phyloP scores from a whole-genome alignment of 2,113 vertebrate genomes.

The Nanorana parkeri region DNA sequence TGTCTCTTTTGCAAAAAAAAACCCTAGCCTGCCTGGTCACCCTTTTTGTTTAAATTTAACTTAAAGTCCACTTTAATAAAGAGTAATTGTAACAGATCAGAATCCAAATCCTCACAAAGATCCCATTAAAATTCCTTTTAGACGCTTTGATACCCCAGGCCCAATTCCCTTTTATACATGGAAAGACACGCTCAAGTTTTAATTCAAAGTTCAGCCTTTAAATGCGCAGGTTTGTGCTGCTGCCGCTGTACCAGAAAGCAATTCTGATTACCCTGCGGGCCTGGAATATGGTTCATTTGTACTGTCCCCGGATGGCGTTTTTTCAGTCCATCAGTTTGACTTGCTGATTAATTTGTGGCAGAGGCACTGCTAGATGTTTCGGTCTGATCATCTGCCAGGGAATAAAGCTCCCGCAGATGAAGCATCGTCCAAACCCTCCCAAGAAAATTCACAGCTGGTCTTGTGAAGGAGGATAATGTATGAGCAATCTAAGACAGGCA shows the following conservation, averaged over 20 bases:
- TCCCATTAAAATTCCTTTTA: too few relatives aligned
- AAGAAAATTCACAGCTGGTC: neutral
- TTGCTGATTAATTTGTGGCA: neutral
- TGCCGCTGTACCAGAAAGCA: neutral
- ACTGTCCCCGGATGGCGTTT: neutral
- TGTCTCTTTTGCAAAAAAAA: too few relatives aligned
- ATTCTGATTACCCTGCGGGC: neutral
- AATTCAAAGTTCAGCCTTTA: too few relatives aligned
- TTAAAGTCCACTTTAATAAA: too few relatives aligned
- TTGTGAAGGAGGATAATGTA: neutral
- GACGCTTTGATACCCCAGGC: too few relatives aligned
- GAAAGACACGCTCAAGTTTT: too few relatives aligned
- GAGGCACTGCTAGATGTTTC: neutral
- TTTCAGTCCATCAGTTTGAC: neutral
- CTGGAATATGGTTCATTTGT: neutral
- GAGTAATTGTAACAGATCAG: too few relatives aligned
- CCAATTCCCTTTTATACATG: too few relatives aligned
- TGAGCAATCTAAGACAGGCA: too few relatives aligned
- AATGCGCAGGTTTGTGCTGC: neutral
- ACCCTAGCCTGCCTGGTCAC: too few relatives aligned
- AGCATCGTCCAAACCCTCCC: neutral
- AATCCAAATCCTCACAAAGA: too few relatives aligned
- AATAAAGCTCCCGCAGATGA: neutral
- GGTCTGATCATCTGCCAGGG: neutral
- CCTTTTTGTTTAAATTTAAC: too few relatives aligned